Evolutionary conservation across 1,140 invertebrate genomes (phyloP), one percentile per base, ranked within the genome.

Genomic region (Aleiodes sp.): DNA sequence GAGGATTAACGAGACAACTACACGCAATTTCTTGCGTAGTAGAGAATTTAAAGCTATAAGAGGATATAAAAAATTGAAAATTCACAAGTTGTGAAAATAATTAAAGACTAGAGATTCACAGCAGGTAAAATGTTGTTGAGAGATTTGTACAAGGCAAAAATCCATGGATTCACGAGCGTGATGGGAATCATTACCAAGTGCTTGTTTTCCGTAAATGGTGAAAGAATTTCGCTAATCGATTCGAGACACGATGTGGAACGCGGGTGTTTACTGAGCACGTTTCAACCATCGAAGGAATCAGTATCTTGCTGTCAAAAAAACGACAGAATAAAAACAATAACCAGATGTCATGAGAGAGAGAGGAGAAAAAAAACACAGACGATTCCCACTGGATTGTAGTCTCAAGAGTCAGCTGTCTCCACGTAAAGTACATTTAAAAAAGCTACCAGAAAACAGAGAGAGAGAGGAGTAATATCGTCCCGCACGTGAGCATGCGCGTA

Each of bases 161-260:
- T 59, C 56, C 7, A 31, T n/a, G 56, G 28, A 31, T 29, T 59
- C 28, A 2, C n/a, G 56, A 59, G 56, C 56, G 56, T 59, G 56
- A 59, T 59, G 29, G 26, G 56, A 59, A 59, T 59, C 56, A 59
- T 59, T 59, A 59, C 56, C 21, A 24, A 56, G 46, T n/a, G 26
- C 4, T 29, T 7, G 14, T 29, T 59, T 59, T 59, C 56, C 28
- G 28, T 59, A 59, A 59, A 59, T 29, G 56, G 56, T 14, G 28
- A n/a, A 59, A 31, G 56, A 59, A 59, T 59, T 59, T 26, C 29
- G 28, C 26, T 59, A 59, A 59, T 59, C 56, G 56, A 59, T 59
- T 59, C 56, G 2, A 31, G 29, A 59, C 56, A 59, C 56, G 56
- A 59, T 59, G 56, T 29, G 56, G 28, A 59, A 59, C 56, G 28